Conservation (phyloP, 1,140 invertebrate species). For the Neelides sp. region DNA sequence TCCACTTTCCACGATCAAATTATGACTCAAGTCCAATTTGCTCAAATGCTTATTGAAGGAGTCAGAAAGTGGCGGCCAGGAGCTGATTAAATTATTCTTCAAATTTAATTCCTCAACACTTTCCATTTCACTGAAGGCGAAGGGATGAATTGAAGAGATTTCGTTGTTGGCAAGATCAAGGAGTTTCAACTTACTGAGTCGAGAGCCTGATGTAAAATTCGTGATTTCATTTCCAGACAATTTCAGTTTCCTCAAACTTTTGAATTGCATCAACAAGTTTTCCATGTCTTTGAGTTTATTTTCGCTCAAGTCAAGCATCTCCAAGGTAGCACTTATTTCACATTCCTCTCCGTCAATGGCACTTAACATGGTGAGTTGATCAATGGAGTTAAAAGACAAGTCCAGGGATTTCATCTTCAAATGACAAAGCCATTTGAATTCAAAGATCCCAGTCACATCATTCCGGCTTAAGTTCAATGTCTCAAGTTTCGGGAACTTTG, state of each 20-base stretch:
- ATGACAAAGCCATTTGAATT: too few species aligned
- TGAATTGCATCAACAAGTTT: slow-evolving; percentile 64
- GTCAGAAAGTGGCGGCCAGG: slow-evolving; percentile 66
- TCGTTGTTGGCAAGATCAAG: slow-evolving; percentile 73
- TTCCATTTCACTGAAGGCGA: too few species aligned
- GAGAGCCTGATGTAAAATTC: slow-evolving; percentile 58
- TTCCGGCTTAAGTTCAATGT: too few species aligned
- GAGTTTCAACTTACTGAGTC: too few species aligned
- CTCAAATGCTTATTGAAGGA: slow-evolving; percentile 67
- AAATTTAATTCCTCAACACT: slow-evolving; percentile 70
- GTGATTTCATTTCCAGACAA: slow-evolving; percentile 58
- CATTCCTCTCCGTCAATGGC: background rate
- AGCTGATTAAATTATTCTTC: slow-evolving; percentile 63
- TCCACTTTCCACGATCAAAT: slow-evolving; percentile 68
- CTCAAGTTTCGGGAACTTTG: too few species aligned
- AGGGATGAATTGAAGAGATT: slow-evolving; percentile 58
- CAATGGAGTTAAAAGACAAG: slow-evolving; percentile 35
- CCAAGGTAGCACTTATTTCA: slow-evolving; percentile 47
- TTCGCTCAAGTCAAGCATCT: slow-evolving; percentile 54
- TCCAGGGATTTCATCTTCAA: too few species aligned
- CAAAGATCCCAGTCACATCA: too few species aligned
- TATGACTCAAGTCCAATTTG: slow-evolving; percentile 71
- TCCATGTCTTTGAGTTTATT: slow-evolving; percentile 54
- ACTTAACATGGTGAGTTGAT: too few species aligned
- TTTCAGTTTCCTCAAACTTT: slow-evolving; percentile 61